These are phyloP conservation scores for Hyphantria cunea DNA, from an alignment of 1,140 invertebrate species.

Conservation along the genomic window DNA sequence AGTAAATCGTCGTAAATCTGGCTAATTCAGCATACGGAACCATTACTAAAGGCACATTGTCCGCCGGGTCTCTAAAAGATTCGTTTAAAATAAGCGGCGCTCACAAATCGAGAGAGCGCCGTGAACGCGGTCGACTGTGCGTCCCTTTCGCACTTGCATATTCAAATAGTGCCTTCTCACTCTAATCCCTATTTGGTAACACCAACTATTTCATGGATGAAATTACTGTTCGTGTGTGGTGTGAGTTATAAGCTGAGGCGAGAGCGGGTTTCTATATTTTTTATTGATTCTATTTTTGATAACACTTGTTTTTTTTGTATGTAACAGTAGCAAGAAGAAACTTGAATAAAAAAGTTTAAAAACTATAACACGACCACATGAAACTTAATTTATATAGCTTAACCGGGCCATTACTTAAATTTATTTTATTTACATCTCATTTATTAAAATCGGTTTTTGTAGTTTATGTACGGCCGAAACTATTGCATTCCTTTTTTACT, in stretches of 20 bases:
- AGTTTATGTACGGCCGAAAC: too few species aligned
- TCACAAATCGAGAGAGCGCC: constrained; percentile 54
- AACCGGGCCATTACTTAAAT: too few species aligned
- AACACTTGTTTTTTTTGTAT: too few species aligned
- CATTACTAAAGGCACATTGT: not conserved
- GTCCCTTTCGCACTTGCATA: constrained; percentile 49
- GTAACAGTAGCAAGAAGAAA: too few species aligned
- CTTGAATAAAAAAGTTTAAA: too few species aligned
- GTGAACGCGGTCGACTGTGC: constrained; percentile 29
- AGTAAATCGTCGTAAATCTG: too few species aligned
- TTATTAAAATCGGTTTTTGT: too few species aligned
- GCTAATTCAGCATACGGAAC: constrained; percentile 6
- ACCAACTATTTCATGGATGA: constrained; percentile 80
- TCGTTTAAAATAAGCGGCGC: constrained; percentile 37
- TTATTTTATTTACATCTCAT: too few species aligned
- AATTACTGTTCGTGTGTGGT: constrained; percentile 60
- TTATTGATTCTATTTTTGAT: not conserved
- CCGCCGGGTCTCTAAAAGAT: constrained; percentile 14
- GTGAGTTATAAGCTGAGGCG: constrained; percentile 30
- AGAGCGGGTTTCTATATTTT: constrained; percentile 31
- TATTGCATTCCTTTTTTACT: too few species aligned
- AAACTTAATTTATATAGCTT: too few species aligned
- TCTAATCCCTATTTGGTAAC: constrained; percentile 80
- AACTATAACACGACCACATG: too few species aligned
- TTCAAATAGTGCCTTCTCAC: constrained; percentile 45